Evolutionary conservation across 2,888 invertebrate species (phyloP).

Genomic region (Lepidocyrtoides sp.): DNA sequence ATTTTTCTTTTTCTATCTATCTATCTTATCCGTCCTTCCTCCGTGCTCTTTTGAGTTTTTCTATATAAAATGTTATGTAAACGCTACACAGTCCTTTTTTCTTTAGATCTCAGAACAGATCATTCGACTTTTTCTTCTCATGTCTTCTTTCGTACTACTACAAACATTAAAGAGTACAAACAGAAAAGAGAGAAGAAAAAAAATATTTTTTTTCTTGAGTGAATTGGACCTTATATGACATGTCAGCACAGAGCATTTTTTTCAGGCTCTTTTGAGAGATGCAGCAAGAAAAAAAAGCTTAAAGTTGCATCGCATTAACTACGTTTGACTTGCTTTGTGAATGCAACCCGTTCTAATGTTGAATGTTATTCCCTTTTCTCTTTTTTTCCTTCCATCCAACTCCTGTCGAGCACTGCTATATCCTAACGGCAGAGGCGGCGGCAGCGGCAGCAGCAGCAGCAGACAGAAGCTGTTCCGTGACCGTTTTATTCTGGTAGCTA

Average conservation of each 20-base stretch:
- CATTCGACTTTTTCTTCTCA: constrained; percentile 27
- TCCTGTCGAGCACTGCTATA: not conserved
- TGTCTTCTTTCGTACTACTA: constrained; percentile 30
- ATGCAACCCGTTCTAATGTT: constrained; percentile 67
- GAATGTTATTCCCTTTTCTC: constrained; percentile 39
- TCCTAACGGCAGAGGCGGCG: not conserved
- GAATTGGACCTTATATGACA: constrained; percentile 81
- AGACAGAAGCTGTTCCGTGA: not conserved
- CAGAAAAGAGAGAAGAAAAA: constrained; percentile 25
- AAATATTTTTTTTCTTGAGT: constrained; percentile 59
- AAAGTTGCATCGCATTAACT: constrained; percentile 79
- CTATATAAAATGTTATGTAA: constrained; percentile 48
- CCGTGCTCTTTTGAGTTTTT: not conserved
- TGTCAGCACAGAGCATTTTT: constrained; percentile 61
- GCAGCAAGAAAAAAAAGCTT: constrained; percentile 77
- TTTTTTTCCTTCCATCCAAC: constrained; percentile 28
- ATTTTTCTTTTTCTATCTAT: constrained; percentile 36
- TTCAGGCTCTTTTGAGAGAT: constrained; percentile 52
- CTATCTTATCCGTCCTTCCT: constrained; percentile 55
- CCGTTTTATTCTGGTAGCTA: constrained; percentile 22
- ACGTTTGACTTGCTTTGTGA: constrained; percentile 79
- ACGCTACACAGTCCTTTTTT: constrained; percentile 53
- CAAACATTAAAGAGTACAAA: not conserved
- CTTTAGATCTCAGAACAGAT: constrained; percentile 33
- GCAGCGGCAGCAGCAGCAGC: not conserved